A percentile compares a stretch with the other conserved stretches of the same genome.
phyloP scores from a whole-genome alignment of 2,113 vertebrate genomes.

The Indicator maculatus region DNA sequence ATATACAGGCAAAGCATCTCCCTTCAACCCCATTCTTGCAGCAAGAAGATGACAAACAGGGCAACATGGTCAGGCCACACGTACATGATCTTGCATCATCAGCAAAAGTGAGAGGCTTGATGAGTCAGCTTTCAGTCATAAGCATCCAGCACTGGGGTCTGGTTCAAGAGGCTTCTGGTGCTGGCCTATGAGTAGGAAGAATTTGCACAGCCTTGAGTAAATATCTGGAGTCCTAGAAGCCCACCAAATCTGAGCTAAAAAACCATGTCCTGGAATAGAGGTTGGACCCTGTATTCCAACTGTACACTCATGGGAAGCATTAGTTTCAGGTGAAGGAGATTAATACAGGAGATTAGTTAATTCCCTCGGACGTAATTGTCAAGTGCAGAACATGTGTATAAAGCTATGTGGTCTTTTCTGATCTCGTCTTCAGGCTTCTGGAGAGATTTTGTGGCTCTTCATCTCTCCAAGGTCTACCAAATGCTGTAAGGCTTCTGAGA shows the following conservation, averaged over 20 bases:
- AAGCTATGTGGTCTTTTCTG: background rate
- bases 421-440: background rate
- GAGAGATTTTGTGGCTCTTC: background rate
- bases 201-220: background rate
- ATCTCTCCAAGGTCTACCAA: background rate
- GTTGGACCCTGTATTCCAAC: background rate
- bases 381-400: background rate
- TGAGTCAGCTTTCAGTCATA: background rate
- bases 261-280: background rate
- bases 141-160: background rate
- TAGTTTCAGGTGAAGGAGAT: background rate
- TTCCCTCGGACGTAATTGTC: background rate
- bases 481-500: background rate
- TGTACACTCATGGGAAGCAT: background rate
- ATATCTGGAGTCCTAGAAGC: background rate
- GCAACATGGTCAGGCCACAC: fast-evolving
- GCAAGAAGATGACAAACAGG: background rate
- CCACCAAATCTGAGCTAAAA: background rate
- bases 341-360: background rate
- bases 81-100: background rate
- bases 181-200: background rate
- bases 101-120: background rate
- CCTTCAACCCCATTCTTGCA: background rate
- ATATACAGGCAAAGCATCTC: fast-evolving
- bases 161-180: background rate